Conservation (phyloP, 2,113 vertebrate genomes). For the Himantopus leucocephalus region DNA sequence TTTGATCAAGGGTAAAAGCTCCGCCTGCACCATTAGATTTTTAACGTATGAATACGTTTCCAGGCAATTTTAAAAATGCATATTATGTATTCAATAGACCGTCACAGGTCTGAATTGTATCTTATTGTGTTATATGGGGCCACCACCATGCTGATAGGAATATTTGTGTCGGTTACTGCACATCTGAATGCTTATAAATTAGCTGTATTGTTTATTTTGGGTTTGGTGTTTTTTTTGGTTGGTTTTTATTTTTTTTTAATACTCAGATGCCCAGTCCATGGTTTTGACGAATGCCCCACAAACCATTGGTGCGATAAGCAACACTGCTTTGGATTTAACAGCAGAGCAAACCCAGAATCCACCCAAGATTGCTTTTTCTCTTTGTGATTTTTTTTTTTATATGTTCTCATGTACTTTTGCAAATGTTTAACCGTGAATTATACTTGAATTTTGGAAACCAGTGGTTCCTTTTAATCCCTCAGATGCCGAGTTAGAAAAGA, state of each 20-base stretch:
- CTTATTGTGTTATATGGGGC: conserved; percentile 44
- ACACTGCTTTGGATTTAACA: background rate
- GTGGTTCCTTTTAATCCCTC: background rate
- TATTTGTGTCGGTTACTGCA: conserved; percentile 38
- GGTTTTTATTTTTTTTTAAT: background rate
- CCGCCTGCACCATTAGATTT: conserved; percentile 72
- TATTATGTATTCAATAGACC: conserved; percentile 70
- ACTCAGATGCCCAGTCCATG: background rate
- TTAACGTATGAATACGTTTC: conserved; percentile 70
- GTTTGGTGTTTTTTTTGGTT: background rate
- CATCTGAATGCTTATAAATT: conserved; percentile 24
- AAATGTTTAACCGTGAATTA: background rate
- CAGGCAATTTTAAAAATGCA: conserved; percentile 70
- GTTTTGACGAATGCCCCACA: conserved; percentile 9
- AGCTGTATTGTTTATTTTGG: conserved; percentile 13
- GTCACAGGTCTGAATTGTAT: conserved; percentile 57
- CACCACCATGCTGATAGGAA: background rate
- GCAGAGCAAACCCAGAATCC: background rate
- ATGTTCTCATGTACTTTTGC: background rate
- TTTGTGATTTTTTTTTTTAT: background rate
- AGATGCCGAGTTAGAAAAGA: background rate
- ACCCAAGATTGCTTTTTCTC: background rate
- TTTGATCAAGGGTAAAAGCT: conserved; percentile 73
- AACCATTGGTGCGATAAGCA: conserved; percentile 5
- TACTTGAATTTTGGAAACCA: background rate